A percentile compares a stretch with the other conserved stretches of the same genome.
Evolutionary conservation across 2,113 vertebrate species (phyloP).

Genomic region (Catagonus wagneri): DNA sequence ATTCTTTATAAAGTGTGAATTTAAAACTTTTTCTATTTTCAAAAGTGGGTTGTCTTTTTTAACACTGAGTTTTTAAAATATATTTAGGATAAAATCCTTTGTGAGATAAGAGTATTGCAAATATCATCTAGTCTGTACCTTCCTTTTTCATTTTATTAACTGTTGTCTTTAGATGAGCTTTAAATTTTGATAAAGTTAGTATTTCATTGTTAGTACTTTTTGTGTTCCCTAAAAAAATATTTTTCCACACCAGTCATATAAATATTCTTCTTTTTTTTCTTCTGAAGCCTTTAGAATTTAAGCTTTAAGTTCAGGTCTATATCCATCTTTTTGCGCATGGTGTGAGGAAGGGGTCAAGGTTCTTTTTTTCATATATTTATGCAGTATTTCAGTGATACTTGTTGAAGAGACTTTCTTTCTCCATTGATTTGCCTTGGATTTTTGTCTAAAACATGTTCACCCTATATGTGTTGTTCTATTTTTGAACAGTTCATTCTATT

Average conservation of each 20-base stretch:
- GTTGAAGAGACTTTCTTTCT: neutral
- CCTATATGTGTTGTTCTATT: neutral
- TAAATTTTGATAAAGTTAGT: conserved; percentile 33
- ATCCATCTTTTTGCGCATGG: neutral
- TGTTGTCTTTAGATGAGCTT: conserved; percentile 15
- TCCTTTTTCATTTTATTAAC: neutral
- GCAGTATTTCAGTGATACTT: neutral
- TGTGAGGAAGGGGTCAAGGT: neutral
- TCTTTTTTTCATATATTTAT: neutral
- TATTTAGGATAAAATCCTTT: neutral
- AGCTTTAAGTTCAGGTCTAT: neutral
- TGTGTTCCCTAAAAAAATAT: neutral
- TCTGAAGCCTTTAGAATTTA: neutral
- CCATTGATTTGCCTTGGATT: neutral
- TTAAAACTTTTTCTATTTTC: neutral
- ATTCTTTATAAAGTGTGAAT: neutral
- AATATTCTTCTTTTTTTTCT: neutral
- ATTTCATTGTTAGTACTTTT: neutral
- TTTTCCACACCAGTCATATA: neutral
- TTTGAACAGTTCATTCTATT: neutral
- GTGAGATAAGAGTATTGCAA: neutral
- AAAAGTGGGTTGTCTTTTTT: neutral
- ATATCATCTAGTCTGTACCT: neutral
- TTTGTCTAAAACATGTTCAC: neutral
- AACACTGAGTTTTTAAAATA: neutral